Base-by-base conservation (phyloP, 2,113 vertebrate species). In the Rhinolophus ferrumequinum region DNA sequence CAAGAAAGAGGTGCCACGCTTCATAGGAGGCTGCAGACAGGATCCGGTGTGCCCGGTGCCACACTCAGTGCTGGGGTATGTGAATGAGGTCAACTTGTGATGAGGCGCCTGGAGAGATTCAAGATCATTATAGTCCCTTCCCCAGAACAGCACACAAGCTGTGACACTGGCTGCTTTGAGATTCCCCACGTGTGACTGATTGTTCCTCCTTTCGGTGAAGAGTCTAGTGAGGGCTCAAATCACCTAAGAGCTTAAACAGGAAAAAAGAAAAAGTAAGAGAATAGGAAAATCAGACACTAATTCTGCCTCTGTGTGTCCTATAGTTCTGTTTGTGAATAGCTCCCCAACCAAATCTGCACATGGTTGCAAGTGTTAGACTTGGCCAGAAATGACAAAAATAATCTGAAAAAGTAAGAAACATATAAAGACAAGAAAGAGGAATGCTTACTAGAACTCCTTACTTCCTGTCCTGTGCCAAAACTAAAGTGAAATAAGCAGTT, bases 21-120 rank as follows among this genome's bases (percentile, higher is more conserved):
- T 41, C 6, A 0, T 3, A 66, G 18, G 76, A 13, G 26, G 18
- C 0, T 0, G 3, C 0, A 1, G 28, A 47, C 6, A 38, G 50
- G 24, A 38, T 28, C 11, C 8, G 58, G 15, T 5, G 24, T 26
- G 70, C 8, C 24, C 0, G 7, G 33, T 26, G 1, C 50, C 8
- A 12, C 50, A 13, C 3, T 75, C 52, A 11, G 6, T 1, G 2
- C 0, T 85, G 52, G 35, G 28, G 3, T n/a, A 35, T 1, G 8
- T 6, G 58, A 28, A 15, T 0, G 1, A 52, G 9, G 58, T 6
- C n/a, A 16, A 62, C 16, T 70, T n/a, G 6, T 4, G 56, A 19
- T 11, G 26, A 1, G 14, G 72, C 4, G 6, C 33, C 41, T 9
- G 2, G 38, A 50, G 44, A 64, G 30, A 52, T 22, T 14, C 13